Base-by-base conservation (phyloP, 2,113 vertebrate genomes). In the Melospiza georgiana region DNA sequence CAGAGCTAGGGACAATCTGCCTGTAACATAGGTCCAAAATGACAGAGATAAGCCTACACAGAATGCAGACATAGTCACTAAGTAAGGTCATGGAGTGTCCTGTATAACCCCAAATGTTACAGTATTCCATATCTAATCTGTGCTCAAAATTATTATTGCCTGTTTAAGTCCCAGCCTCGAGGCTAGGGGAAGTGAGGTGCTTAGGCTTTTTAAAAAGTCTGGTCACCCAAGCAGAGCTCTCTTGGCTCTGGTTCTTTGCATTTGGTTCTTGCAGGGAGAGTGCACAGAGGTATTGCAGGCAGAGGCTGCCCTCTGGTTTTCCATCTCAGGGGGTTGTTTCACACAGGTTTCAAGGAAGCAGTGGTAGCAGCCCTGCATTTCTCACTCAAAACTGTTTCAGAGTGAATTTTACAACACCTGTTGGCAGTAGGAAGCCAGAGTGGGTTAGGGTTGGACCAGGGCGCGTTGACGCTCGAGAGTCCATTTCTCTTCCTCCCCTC, bases 381-480 rank as follows among this genome's bases (percentile, higher is more conserved):
- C 27, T 58, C 31, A 59, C 33, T 37, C 83, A 68, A 51, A 59
- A 33, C 17, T 27, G 11, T 68, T 86, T 52, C 37, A 37, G 16
- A 10, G 21, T 51, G 35, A 59, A 44, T 52, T 59, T 59, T 52
- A 8, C 31, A 68, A 10, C 7, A 10, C 7, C 9, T 14, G 2
- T 27, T 51, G 37, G 16, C 17, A 31, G 13, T 16, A 35, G 0
- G 0, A 43, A 51, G 31, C 44, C 61, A 19, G 28, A 65, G 39
- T 0, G 0, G 20, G 7, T 35, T 31, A 30, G 35, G 10, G 25
- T 25, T 2, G 1, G 30, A 57, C 30, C 10, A 30, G 3, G 10
- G 20, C 0, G 0, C 0, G 0, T 18, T 0, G 0, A 6, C 0
- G 1, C 31, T 51, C 31, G 9, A 25, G 44, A 67, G 52, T 43